A percentile compares a stretch with the other conserved stretches of the same genome.
These are phyloP conservation scores for Drosophila dives DNA, from an alignment of 2,888 invertebrate species.

Conservation along the genomic window DNA sequence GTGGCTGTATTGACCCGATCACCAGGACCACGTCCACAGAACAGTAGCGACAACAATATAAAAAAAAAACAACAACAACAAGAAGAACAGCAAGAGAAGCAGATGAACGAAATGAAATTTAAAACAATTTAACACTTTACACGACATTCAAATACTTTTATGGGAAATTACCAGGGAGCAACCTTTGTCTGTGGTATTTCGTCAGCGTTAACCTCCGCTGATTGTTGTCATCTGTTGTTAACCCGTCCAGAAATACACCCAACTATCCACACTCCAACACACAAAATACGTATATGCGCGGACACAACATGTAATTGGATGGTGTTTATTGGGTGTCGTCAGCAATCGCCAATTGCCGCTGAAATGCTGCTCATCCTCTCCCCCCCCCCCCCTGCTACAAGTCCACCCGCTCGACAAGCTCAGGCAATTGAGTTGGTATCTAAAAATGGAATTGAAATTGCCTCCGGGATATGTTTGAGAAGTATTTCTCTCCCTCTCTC, in stretches of 20 bases:
- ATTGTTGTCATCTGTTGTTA: slow-evolving; percentile 49
- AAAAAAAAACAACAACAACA: slow-evolving; percentile 16
- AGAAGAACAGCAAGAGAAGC: slow-evolving; percentile 6
- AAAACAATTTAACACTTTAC: slow-evolving; percentile 80
- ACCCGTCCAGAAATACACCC: slow-evolving; percentile 36
- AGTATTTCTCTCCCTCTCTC: slow-evolving; percentile 2
- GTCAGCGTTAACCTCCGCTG: slow-evolving; percentile 60
- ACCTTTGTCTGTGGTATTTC: slow-evolving; percentile 62
- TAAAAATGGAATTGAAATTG: slow-evolving; percentile 38
- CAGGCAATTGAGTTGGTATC: slow-evolving; percentile 53
- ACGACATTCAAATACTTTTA: slow-evolving; percentile 80
- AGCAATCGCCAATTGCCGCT: slow-evolving; percentile 71
- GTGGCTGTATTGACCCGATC: slow-evolving; percentile 57
- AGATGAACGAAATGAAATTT: slow-evolving; percentile 47
- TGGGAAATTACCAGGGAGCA: slow-evolving; percentile 67
- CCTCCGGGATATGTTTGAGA: slow-evolving; percentile 18
- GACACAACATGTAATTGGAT: slow-evolving; percentile 63
- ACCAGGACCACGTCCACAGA: slow-evolving; percentile 7
- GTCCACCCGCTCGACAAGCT: slow-evolving; percentile 26
- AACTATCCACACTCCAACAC: slow-evolving; percentile 28
- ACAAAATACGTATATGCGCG: slow-evolving; percentile 5
- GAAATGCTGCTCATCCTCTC: slow-evolving; percentile 30
- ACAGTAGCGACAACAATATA: slow-evolving; percentile 35
- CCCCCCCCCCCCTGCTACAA: background rate
- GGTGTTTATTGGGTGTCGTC: slow-evolving; percentile 77